Evolutionary conservation across 1,140 invertebrate genomes (phyloP).

Genomic region (Limonius californicus): DNA sequence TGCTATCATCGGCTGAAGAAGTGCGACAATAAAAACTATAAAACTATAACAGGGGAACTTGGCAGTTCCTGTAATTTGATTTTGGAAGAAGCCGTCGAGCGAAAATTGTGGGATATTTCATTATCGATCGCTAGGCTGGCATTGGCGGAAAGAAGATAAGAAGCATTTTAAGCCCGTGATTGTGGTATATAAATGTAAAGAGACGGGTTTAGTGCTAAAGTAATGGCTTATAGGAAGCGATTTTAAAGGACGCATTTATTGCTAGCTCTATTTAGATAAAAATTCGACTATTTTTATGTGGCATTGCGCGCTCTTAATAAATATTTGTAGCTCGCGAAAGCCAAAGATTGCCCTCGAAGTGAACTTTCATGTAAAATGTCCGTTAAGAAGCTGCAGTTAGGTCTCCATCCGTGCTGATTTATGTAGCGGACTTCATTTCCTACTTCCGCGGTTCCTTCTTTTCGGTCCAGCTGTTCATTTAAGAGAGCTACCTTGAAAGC

Average conservation of each 20-base stretch:
- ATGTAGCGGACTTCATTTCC: conserved; percentile 5
- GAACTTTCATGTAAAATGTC: conserved; percentile 2
- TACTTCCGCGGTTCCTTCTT: conserved; percentile 7
- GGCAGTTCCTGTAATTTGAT: conserved; percentile 11
- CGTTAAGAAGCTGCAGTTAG: not conserved
- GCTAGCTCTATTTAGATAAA: conserved; percentile 10
- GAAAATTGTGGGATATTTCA: conserved; percentile 14
- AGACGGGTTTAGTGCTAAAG: conserved; percentile 12
- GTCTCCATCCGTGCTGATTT: not conserved
- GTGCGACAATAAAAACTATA: conserved; percentile 11
- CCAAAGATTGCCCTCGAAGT: not conserved
- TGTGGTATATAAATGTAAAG: conserved; percentile 15
- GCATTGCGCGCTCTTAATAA: not conserved
- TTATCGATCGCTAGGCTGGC: conserved; percentile 14
- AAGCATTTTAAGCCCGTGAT: conserved; percentile 10
- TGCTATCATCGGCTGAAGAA: too few species aligned
- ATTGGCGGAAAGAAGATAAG: conserved; percentile 13
- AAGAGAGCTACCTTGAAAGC: conserved; percentile 10
- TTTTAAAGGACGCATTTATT: conserved; percentile 10
- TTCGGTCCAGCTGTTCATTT: conserved; percentile 12
- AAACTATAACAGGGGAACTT: conserved; percentile 11
- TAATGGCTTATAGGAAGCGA: conserved; percentile 12
- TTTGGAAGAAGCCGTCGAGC: conserved; percentile 7
- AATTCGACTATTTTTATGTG: not conserved
- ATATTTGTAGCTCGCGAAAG: not conserved